Conservation (phyloP, 2,888 invertebrate genomes). For the Oxyteleia sp. region DNA sequence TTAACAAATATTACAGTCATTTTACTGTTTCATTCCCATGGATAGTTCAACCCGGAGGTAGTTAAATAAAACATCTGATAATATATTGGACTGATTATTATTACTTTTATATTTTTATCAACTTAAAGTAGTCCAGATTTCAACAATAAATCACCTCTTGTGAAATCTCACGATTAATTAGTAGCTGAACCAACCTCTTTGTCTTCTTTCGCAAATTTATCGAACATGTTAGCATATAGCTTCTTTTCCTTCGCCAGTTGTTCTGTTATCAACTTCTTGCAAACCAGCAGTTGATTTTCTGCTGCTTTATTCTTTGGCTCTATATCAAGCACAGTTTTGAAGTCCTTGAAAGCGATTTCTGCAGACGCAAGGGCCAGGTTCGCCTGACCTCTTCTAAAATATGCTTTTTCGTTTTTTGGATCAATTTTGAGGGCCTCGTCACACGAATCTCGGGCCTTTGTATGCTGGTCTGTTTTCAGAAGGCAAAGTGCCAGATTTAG, state of each 20-base stretch:
- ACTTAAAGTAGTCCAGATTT: too few relatives aligned
- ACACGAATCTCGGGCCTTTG: slow-evolving; percentile 92
- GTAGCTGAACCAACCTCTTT: slow-evolving; percentile 89
- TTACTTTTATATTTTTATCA: too few relatives aligned
- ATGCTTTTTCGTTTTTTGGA: slow-evolving; percentile 94
- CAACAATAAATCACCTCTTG: too few relatives aligned
- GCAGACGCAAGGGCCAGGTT: slow-evolving; percentile 92
- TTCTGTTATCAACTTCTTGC: slow-evolving; percentile 92
- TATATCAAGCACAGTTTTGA: slow-evolving; percentile 91
- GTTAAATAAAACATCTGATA: too few relatives aligned
- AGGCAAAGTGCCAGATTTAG: slow-evolving; percentile 95
- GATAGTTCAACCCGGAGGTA: too few relatives aligned
- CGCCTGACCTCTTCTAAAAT: slow-evolving; percentile 96
- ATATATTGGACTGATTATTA: too few relatives aligned
- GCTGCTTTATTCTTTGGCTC: slow-evolving; percentile 97
- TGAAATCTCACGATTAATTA: too few relatives aligned
- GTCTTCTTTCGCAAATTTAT: slow-evolving; percentile 95
- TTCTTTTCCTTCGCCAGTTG: slow-evolving; percentile 94
- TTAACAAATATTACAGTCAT: too few relatives aligned
- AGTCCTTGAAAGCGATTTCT: slow-evolving; percentile 93
- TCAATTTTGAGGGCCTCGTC: slow-evolving; percentile 93
- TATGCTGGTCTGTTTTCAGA: slow-evolving; percentile 92
- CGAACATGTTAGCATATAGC: slow-evolving; percentile 98
- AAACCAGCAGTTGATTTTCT: slow-evolving; percentile 91
- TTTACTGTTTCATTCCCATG: too few relatives aligned